These are phyloP conservation scores for Chrysochloris asiatica DNA, from an alignment of 2,113 vertebrate species.

Conservation along the genomic window DNA sequence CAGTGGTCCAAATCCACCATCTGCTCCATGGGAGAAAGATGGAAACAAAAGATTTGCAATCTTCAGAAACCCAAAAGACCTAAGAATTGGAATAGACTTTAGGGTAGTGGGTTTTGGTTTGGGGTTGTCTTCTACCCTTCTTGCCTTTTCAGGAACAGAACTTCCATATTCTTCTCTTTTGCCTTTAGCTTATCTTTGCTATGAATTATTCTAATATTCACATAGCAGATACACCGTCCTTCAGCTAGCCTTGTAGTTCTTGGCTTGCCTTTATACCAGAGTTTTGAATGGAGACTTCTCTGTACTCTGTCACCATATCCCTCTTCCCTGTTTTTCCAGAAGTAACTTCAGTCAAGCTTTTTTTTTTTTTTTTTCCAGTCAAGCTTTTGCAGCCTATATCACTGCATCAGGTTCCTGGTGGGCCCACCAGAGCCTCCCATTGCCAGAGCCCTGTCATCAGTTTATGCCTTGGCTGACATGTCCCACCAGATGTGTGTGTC, in stretches of 20 bases:
- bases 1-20: too few relatives aligned
- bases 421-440: accelerated
- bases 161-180: background rate
- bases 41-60: too few relatives aligned
- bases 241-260: background rate
- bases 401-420: background rate
- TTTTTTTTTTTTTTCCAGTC: too few relatives aligned
- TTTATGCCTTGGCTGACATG: accelerated
- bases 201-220: background rate
- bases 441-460: accelerated
- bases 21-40: too few relatives aligned
- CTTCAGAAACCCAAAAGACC: too few relatives aligned
- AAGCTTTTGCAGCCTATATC: background rate
- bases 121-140: too few relatives aligned
- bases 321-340: background rate
- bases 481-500: too few relatives aligned
- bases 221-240: accelerated
- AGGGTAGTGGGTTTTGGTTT: too few relatives aligned
- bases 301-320: background rate
- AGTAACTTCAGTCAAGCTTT: background rate
- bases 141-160: background rate
- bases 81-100: too few relatives aligned
- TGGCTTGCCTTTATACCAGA: too few relatives aligned
- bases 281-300: background rate
- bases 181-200: background rate